phyloP scores from a whole-genome alignment of 2,797 vertebrate species.

The Cephalopachus bancanus region DNA sequence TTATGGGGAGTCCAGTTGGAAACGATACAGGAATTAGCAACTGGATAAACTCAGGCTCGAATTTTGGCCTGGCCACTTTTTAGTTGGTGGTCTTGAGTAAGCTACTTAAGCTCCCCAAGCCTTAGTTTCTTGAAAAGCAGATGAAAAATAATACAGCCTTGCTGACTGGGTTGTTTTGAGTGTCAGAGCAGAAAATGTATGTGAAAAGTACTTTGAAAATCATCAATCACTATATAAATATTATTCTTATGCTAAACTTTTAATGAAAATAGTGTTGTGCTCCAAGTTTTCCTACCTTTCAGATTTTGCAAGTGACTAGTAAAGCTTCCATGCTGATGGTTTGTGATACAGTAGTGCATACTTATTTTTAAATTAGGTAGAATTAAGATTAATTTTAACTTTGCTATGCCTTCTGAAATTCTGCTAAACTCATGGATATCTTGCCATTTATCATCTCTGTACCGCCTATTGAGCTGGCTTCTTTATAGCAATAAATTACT shows the following conservation, averaged over 20 bases:
- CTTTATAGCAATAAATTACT: background rate
- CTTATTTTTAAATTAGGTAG: constrained; percentile 23
- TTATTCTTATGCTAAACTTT: constrained; percentile 23
- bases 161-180: background rate
- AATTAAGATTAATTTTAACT: constrained; percentile 41
- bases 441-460: background rate
- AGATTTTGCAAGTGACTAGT: constrained; percentile 35
- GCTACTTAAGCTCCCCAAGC: constrained; percentile 25
- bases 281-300: background rate
- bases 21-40: background rate
- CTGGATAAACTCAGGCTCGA: background rate
- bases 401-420: constrained; percentile 2
- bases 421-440: background rate
- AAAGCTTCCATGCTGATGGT: background rate
- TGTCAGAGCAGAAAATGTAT: constrained; percentile 41
- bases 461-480: background rate
- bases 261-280: constrained; percentile 6
- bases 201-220: constrained; percentile 19
- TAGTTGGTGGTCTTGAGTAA: constrained; percentile 48
- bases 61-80: background rate
- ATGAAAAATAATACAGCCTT: constrained; percentile 30
- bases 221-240: background rate
- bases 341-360: background rate
- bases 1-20: background rate
- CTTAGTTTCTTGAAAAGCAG: constrained; percentile 53